phyloP scores from a whole-genome alignment of 2,797 vertebrate genomes.

The Emys orbicularis region DNA sequence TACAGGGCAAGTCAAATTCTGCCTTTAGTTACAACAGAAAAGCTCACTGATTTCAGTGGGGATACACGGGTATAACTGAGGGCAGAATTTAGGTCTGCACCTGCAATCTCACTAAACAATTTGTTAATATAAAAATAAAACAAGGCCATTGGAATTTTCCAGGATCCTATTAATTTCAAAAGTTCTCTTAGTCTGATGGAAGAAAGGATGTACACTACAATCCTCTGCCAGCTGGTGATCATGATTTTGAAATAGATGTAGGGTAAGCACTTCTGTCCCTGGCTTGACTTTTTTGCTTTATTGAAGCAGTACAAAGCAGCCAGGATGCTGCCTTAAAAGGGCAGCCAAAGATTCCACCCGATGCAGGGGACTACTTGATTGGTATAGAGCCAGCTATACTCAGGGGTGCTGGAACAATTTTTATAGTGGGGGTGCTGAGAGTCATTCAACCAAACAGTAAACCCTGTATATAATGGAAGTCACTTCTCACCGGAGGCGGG shows the following conservation, averaged over 20 bases:
- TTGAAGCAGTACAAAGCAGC: neutral
- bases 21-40: neutral
- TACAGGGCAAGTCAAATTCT: neutral
- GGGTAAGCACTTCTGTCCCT: neutral
- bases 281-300: neutral
- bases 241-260: neutral
- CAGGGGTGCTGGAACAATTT: too few species aligned
- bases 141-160: neutral
- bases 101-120: constrained; percentile 8
- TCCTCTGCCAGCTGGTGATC: neutral
- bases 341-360: neutral
- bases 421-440: too few species aligned
- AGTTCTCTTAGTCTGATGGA: neutral
- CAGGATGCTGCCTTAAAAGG: neutral
- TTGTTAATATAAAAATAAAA: constrained; percentile 36
- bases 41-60: neutral
- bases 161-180: neutral
- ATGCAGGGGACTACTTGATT: neutral
- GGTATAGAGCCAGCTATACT: neutral
- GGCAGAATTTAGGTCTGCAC: neutral
- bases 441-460: too few species aligned
- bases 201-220: neutral
- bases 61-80: neutral
- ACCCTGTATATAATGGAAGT: too few species aligned
- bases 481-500: too few species aligned